A percentile compares a stretch with the other conserved stretches of the same genome.
Conservation (phyloP, 2,113 vertebrate species). For the Manacus vitellinus region DNA sequence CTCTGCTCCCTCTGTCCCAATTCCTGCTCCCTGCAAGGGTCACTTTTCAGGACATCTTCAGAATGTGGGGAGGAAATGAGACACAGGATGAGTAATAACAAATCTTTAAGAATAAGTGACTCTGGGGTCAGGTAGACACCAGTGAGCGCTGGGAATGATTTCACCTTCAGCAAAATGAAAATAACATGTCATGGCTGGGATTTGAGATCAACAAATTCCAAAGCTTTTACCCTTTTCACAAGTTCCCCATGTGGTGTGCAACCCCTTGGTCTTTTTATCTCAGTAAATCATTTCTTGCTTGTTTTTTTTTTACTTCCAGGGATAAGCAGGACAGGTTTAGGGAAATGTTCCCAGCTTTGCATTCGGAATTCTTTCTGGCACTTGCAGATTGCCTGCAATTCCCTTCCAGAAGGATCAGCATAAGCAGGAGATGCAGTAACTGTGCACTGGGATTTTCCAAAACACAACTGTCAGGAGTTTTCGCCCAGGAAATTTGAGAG, state of each 20-base stretch:
- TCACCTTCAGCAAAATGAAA: not conserved
- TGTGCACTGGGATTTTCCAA: not conserved
- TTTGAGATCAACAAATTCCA: not conserved
- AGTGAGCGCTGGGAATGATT: not conserved
- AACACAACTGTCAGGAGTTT: not conserved
- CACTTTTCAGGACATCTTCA: not conserved
- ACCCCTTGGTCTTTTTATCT: not conserved
- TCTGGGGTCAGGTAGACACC: not conserved
- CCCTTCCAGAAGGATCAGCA: not conserved
- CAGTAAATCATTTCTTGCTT: not conserved
- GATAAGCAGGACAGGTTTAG: accelerated
- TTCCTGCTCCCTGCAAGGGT: not conserved
- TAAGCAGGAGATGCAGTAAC: not conserved
- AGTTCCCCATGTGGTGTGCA: not conserved
- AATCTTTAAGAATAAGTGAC: not conserved
- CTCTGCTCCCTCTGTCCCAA: not conserved
- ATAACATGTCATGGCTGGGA: not conserved
- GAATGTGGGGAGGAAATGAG: not conserved
- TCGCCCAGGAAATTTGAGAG: not conserved
- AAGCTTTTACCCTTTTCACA: not conserved
- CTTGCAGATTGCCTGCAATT: not conserved
- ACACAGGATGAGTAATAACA: not conserved
- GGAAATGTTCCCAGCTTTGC: not conserved
- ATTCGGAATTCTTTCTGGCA: not conserved
- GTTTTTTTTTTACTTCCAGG: not conserved